Evolutionary conservation across 92 coral and sea anemone species (phyloP).

Genomic region (Porites lobata): DNA sequence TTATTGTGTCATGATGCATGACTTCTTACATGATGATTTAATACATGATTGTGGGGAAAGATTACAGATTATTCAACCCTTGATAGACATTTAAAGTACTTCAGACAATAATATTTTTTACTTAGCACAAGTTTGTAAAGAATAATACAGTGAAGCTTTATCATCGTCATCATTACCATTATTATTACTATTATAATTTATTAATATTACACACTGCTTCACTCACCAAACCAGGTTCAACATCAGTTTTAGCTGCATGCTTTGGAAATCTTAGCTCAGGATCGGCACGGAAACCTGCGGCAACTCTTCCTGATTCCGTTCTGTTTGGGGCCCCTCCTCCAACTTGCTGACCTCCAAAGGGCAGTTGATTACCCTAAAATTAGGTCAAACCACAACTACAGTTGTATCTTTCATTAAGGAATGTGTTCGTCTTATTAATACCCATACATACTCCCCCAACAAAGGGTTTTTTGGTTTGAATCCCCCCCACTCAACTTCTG

Average conservation of each 20-base stretch:
- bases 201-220: neutral
- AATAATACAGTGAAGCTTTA: too few species aligned
- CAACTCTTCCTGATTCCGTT: constrained; percentile 85
- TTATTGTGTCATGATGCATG: too few species aligned
- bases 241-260: constrained; percentile 56
- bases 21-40: too few species aligned
- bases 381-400: neutral
- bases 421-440: too few species aligned
- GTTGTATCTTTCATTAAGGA: neutral
- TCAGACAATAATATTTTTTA: too few species aligned
- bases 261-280: constrained; percentile 89
- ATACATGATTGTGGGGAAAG: too few species aligned
- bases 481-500: too few species aligned
- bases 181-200: neutral
- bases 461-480: too few species aligned
- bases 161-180: neutral
- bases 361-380: constrained; percentile 40
- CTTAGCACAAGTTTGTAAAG: too few species aligned
- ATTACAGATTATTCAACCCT: neutral
- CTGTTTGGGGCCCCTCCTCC: constrained; percentile 98
- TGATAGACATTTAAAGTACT: neutral
- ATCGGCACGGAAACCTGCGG: constrained; percentile 73
- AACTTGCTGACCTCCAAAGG: constrained; percentile 52
- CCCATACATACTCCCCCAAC: too few species aligned
- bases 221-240: constrained; percentile 85